Conservation (phyloP, 2,797 vertebrate genomes). For the Rhinogobio ventralis region DNA sequence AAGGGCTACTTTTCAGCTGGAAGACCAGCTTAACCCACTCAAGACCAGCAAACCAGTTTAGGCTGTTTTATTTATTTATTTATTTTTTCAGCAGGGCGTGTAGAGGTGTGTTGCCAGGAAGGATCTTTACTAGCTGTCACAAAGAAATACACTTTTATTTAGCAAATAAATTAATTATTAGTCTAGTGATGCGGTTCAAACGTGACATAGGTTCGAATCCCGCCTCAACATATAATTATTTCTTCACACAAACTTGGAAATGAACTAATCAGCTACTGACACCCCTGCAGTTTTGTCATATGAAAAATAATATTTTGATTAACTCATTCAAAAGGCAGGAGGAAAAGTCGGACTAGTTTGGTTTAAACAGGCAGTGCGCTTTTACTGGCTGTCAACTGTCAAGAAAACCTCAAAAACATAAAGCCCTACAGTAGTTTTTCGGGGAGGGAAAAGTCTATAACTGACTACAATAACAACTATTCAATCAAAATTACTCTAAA, state of each 20-base stretch:
- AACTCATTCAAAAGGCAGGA: not conserved
- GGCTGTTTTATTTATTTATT: not conserved
- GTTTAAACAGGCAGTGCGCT: not conserved
- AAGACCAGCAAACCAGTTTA: not conserved
- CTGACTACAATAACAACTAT: not conserved
- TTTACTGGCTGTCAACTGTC: not conserved
- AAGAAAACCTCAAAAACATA: not conserved
- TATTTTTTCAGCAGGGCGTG: constrained; percentile 19
- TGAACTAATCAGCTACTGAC: not conserved
- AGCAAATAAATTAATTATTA: not conserved
- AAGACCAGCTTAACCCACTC: not conserved
- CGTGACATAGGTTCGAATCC: not conserved
- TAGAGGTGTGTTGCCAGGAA: not conserved
- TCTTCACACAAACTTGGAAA: not conserved
- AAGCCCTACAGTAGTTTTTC: not conserved
- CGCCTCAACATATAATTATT: not conserved
- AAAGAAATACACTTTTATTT: not conserved
- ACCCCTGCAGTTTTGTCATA: not conserved
- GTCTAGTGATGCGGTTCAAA: not conserved
- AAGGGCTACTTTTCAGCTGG: not conserved
- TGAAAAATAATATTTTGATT: not conserved
- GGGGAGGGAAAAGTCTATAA: too few species aligned
- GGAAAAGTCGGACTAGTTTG: not conserved
- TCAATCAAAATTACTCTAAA: not conserved
- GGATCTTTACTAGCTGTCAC: not conserved